A percentile compares a stretch with the other conserved stretches of the same genome.
phyloP scores from a whole-genome alignment of 1,140 invertebrate genomes.

The Coptotermes formosanus region DNA sequence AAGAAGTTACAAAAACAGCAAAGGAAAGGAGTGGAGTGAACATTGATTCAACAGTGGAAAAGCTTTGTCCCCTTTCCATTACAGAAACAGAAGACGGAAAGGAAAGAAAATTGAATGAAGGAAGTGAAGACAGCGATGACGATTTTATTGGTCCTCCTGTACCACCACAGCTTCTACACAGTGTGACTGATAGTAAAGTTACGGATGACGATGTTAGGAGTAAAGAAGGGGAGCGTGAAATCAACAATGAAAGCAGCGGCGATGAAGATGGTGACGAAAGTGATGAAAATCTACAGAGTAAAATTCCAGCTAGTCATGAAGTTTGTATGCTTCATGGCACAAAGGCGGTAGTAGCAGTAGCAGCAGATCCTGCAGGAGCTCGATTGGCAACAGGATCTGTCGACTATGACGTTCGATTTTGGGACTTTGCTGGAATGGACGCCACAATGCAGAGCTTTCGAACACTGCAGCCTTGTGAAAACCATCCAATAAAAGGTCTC shows the following conservation, averaged over 20 bases:
- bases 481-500: conserved; percentile 87
- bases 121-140: conserved; percentile 49
- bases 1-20: conserved; percentile 48
- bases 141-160: conserved; percentile 61
- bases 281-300: conserved; percentile 54
- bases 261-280: conserved; percentile 55
- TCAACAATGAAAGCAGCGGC: conserved; percentile 42
- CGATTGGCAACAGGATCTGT: conserved; percentile 88
- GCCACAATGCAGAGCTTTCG: conserved; percentile 84
- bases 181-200: conserved; percentile 28
- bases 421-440: conserved; percentile 99
- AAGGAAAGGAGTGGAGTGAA: conserved; percentile 39
- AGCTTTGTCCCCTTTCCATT: conserved; percentile 31
- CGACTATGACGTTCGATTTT: conserved; percentile 95
- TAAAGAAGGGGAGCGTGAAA: conserved; percentile 41
- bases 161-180: conserved; percentile 42
- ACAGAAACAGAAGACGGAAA: conserved; percentile 39
- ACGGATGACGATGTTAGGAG: conserved; percentile 39
- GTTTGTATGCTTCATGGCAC: conserved; percentile 80
- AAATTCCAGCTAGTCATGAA: conserved; percentile 78
- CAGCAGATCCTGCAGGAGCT: conserved; percentile 89
- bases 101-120: conserved; percentile 41
- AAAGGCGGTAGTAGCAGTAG: conserved; percentile 83
- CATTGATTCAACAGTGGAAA: conserved; percentile 45
- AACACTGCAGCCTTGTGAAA: conserved; percentile 90